phyloP scores from a whole-genome alignment of 2,888 invertebrate species.

The Drosophila barbarae region DNA sequence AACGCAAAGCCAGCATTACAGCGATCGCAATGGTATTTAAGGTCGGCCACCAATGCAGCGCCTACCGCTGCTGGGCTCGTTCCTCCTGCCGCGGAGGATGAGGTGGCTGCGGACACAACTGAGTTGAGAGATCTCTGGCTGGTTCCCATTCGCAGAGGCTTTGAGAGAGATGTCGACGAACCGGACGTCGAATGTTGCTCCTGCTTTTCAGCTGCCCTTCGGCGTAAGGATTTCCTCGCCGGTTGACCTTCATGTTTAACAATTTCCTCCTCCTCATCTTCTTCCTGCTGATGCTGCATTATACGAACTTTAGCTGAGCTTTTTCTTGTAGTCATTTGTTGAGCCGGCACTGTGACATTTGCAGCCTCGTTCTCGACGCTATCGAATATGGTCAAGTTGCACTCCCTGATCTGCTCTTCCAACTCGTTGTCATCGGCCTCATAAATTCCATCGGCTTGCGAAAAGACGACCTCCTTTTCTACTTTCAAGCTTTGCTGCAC shows the following conservation, averaged over 20 bases:
- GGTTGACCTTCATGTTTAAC: slow-evolving; percentile 7
- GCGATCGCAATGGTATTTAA: slow-evolving; percentile 70
- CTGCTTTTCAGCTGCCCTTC: slow-evolving; percentile 22
- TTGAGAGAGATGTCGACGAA: not conserved
- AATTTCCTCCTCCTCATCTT: not conserved
- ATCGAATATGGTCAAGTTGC: slow-evolving; percentile 62
- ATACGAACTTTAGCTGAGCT: slow-evolving; percentile 41
- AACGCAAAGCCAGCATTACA: slow-evolving; percentile 78
- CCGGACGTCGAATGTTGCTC: not conserved
- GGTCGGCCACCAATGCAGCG: slow-evolving; percentile 23
- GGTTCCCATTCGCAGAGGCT: slow-evolving; percentile 2
- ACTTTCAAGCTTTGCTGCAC: slow-evolving; percentile 46
- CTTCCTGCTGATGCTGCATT: slow-evolving; percentile 18
- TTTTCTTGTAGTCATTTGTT: slow-evolving; percentile 46
- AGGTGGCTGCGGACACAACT: not conserved
- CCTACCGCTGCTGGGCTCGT: not conserved
- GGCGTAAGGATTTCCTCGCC: slow-evolving; percentile 42
- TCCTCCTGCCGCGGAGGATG: not conserved
- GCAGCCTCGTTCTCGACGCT: slow-evolving; percentile 53
- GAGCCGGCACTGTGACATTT: slow-evolving; percentile 29
- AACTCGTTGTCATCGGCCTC: slow-evolving; percentile 24
- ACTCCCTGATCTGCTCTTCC: slow-evolving; percentile 48
- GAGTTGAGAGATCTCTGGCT: slow-evolving; percentile 8
- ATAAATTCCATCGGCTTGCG: slow-evolving; percentile 36
- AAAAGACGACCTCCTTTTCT: slow-evolving; percentile 49